Evolutionary conservation across 30 jellyfish, hydroid and myxozoan species (phyloP).

Genomic region (Turritopsis dohrnii): DNA sequence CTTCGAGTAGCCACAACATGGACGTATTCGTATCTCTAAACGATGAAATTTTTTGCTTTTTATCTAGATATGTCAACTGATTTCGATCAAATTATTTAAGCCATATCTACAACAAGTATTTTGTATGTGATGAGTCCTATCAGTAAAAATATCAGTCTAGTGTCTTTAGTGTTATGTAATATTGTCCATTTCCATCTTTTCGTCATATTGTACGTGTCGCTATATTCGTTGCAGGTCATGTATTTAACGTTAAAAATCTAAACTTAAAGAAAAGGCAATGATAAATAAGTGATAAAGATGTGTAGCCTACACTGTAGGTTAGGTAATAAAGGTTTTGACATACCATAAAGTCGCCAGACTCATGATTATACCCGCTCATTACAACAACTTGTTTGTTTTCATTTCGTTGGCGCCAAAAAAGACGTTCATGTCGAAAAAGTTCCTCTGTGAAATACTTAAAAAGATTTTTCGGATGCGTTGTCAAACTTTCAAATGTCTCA

Average conservation of each 20-base stretch:
- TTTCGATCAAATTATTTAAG: not conserved
- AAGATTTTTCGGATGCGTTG: no score
- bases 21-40: no score
- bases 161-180: no score
- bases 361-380: not conserved
- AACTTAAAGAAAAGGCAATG: not conserved
- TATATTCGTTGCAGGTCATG: not conserved
- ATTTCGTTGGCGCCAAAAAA: not conserved
- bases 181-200: no score
- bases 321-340: not conserved
- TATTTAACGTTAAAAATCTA: not conserved
- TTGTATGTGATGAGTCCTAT: not conserved
- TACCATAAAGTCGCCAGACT: no score
- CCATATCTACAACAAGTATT: not conserved
- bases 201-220: no score
- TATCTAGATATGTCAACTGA: not conserved
- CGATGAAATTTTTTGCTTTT: not conserved
- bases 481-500: no score
- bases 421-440: not conserved
- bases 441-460: no score
- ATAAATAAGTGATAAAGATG: not conserved
- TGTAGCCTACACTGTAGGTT: not conserved
- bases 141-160: not conserved
- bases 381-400: slow-evolving; percentile 5
- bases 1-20: no score